phyloP scores from a whole-genome alignment of 2,113 vertebrate species.

The Oryctolagus cuniculus region mOryCun1.1 NC_091432.1:64226001-64226500 shows the following conservation, averaged over 20 bases:
- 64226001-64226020: background rate
- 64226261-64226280: background rate
- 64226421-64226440: background rate
- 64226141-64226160: slow-evolving; percentile 27
- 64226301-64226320: background rate
- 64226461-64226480: background rate
- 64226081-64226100: background rate
- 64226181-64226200: slow-evolving; percentile 39
- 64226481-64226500: background rate
- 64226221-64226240: background rate
- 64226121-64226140: slow-evolving; percentile 13
- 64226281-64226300: background rate
- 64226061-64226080: slow-evolving; percentile 7
- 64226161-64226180: slow-evolving; percentile 25
- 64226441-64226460: background rate
- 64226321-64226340: background rate
- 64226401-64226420: background rate
- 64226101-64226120: slow-evolving; percentile 7
- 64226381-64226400: background rate
- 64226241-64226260: slow-evolving; percentile 39
- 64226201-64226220: background rate
- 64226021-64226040: background rate
- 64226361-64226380: background rate
- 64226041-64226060: background rate
- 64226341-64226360: background rate